Evolutionary conservation across 2,888 invertebrate genomes (phyloP).

Genomic region (Rhaphigaster nebulosa): DNA sequence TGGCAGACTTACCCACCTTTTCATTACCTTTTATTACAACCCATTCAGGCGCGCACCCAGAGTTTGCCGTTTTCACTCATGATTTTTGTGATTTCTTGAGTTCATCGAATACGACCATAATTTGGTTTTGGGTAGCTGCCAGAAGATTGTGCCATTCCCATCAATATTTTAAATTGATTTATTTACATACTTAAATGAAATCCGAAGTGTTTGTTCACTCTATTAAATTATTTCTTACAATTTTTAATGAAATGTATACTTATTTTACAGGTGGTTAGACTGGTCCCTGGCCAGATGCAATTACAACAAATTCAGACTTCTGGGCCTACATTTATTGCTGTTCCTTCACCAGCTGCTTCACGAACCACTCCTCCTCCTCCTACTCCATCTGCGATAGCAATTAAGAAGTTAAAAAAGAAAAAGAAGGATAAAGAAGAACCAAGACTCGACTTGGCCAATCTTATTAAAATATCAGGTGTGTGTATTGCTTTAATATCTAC

Average conservation of each 20-base stretch:
- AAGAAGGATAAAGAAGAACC: constrained; percentile 72
- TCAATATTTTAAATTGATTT: not conserved
- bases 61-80: too few relatives aligned
- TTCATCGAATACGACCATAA: too few relatives aligned
- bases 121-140: too few relatives aligned
- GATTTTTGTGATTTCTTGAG: too few relatives aligned
- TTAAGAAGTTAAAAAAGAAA: constrained; percentile 73
- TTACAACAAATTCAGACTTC: constrained; percentile 71
- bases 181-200: not conserved
- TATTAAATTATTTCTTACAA: too few relatives aligned
- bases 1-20: too few relatives aligned
- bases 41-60: too few relatives aligned
- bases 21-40: too few relatives aligned
- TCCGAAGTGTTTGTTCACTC: too few relatives aligned
- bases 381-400: constrained; percentile 61
- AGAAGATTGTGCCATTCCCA: too few relatives aligned
- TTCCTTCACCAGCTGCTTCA: constrained; percentile 67
- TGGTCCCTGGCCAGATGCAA: constrained; percentile 69
- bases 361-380: constrained; percentile 59
- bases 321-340: constrained; percentile 70
- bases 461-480: constrained; percentile 79
- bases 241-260: not conserved
- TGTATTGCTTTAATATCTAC: not conserved
- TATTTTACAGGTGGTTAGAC: constrained; percentile 67
- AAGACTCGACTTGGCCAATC: constrained; percentile 79